Evolutionary conservation across 2,797 vertebrate genomes (phyloP).

Genomic region (Pangasius larnaudii): DNA sequence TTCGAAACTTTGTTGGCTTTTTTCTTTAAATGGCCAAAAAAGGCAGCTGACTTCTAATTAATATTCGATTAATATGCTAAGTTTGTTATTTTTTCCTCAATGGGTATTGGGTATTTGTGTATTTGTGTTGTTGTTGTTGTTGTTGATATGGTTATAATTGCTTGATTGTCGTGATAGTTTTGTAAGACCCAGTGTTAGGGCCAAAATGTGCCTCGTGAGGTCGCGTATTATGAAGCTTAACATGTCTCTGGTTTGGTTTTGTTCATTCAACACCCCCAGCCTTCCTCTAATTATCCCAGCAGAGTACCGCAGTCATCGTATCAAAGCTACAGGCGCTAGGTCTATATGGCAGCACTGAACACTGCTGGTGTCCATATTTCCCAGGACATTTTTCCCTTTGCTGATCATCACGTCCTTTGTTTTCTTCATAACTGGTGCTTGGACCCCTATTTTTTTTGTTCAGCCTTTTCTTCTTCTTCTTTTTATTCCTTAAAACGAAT

Average conservation of each 20-base stretch:
- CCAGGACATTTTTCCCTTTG: not conserved
- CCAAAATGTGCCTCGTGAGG: not conserved
- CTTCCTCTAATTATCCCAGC: slow-evolving; percentile 14
- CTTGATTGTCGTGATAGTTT: not conserved
- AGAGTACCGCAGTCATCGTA: not conserved
- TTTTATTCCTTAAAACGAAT: not conserved
- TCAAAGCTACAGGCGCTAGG: not conserved
- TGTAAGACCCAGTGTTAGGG: not conserved
- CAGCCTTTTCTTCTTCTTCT: not conserved
- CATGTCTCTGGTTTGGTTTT: not conserved
- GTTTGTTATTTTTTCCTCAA: too few species aligned
- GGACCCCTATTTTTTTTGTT: too few species aligned
- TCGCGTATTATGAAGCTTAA: not conserved
- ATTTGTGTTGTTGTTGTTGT: not conserved
- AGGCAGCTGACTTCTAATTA: too few species aligned
- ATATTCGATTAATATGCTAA: too few species aligned
- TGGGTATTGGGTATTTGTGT: too few species aligned
- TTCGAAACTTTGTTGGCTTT: not conserved
- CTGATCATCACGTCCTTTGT: not conserved
- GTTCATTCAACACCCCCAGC: slow-evolving; percentile 12
- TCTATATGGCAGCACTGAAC: not conserved
- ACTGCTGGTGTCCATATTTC: not conserved
- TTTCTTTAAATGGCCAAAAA: too few species aligned
- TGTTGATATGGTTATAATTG: not conserved
- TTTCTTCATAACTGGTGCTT: not conserved